These are phyloP conservation scores for Esperia sulphurella DNA, from an alignment of 2,888 invertebrate genomes.

Conservation along the genomic window DNA sequence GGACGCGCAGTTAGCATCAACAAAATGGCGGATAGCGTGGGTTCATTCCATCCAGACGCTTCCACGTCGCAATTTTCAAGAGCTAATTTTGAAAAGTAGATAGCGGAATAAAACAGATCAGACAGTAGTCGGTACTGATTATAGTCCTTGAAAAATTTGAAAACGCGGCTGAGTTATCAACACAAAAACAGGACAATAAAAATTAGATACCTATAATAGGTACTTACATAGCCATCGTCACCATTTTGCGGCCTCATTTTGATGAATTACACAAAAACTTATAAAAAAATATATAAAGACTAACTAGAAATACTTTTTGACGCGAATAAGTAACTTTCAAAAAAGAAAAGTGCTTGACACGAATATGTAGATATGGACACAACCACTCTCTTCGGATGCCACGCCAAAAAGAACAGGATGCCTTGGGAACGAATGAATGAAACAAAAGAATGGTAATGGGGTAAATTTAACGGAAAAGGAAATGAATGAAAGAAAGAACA, in stretches of 20 bases:
- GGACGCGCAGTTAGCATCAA: conserved; percentile 28
- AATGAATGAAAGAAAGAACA: not conserved
- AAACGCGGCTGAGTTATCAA: not conserved
- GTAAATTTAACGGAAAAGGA: not conserved
- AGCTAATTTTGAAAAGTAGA: not conserved
- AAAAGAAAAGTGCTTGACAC: too few relatives aligned
- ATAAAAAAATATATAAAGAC: conserved; percentile 2
- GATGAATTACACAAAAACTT: not conserved
- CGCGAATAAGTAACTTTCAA: conserved; percentile 6
- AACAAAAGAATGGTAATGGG: too few relatives aligned
- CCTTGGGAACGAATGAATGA: not conserved
- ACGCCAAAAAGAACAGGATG: conserved; percentile 51
- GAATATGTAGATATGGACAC: conserved; percentile 15
- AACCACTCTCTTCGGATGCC: conserved; percentile 43
- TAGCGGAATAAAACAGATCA: not conserved
- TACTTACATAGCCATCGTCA: conserved; percentile 72
- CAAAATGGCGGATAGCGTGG: conserved; percentile 66
- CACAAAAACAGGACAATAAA: not conserved
- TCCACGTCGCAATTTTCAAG: conserved; percentile 2
- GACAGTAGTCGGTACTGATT: not conserved
- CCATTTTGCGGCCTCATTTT: conserved; percentile 73
- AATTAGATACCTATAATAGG: not conserved
- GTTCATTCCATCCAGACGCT: conserved; percentile 5
- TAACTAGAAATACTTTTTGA: conserved; percentile 21
- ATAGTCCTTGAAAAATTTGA: not conserved